Evolutionary conservation across 1,140 invertebrate genomes (phyloP), one percentile per base, ranked within the genome.

Genomic region (Bombus difficillimus): DNA sequence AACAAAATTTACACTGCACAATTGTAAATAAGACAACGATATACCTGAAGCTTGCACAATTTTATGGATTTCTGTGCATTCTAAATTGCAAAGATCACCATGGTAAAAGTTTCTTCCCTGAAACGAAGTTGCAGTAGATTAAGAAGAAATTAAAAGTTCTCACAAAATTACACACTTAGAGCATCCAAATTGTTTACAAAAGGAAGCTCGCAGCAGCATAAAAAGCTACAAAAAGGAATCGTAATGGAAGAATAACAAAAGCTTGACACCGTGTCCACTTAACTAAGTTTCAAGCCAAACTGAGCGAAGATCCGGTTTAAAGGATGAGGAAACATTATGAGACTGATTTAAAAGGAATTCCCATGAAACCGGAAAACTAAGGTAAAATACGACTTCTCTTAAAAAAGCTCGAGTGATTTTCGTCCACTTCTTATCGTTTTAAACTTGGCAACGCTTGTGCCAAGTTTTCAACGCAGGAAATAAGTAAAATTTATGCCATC

Each of bases 171-270:
- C 13, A 62, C 59, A 12, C 12, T 9, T 18, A 15, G 1, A 9
- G 15, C 15, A 34, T 18, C 32, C n/a, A 18, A 2, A 15, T 34
- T 34, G 28, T 66, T 66, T 66, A 34, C n/a, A 66, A 66, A 66
- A 34, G 15, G 6, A 13, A 34, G 8, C n/a, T 34, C 32, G 32
- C 13, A 34, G 59, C 28, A 62, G 15, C 62, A 4, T 32, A 2
- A 32, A 66, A 15, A 34, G 32, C 15, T 32, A 18, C 15, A 34
- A 34, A 66, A 18, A 66, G 32, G 15, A 15, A 66, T 34, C 13
- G 32, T 66, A 66, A 34, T 66, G 64, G 15, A 34, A 66, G 64
- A 66, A 66, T 66, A 66, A 66, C n/a, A 66, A 66, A 66, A 66
- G 32, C 64, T 66, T 34, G 64, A 66, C 64, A 66, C 62, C n/a